Evolutionary conservation across 2,797 vertebrate species (phyloP), one percentile per base, ranked within the genome.

Genomic region (Neostethus bicornis): DNA sequence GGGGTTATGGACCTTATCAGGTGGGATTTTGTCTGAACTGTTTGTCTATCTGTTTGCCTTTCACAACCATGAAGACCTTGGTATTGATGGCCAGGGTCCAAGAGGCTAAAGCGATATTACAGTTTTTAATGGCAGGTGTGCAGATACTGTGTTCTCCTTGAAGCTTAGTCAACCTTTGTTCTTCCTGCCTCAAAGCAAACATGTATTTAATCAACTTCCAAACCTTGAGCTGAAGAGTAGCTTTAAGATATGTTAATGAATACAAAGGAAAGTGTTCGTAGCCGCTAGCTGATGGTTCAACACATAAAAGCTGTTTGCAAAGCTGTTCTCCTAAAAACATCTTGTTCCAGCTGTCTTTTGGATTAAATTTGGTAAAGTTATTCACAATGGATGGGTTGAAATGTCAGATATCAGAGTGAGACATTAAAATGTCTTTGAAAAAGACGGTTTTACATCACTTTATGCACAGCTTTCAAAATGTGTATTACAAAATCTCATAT

Each of bases 1-100:
- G 73, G 76, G 86, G 83, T 84, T 83, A 80, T 51, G 75, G 70
- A 77, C 71, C 85, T 89, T 89, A 90, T 90, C 88, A 85, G 80
- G 76, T 79, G 70, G 81, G 76, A 84, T 73, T 81, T 84, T 73
- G 80, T 78, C 86, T 82, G 67, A 86, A 81, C 77, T 85, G 84
- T 86, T 80, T 81, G 73, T 17, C 79, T 73, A 77, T 85, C 77
- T 87, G 77, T 86, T 86, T 90, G 78, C 77, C 80, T 87, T 85
- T 79, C 80, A 82, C 81, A 83, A 75, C 85, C 83, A 79, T 66
- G 64, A 81, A 83, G 83, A 84, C 80, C 75, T 69, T 75, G 73
- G 74, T 80, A 81, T 83, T 80, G 84, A 87, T 80, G 80, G 66
- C 78, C 45, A 61, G 58, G 73, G 76, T 87, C 77, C 35, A 20